Conservation (phyloP, 2,797 vertebrate genomes). For the Hemibagrus guttatus region DNA sequence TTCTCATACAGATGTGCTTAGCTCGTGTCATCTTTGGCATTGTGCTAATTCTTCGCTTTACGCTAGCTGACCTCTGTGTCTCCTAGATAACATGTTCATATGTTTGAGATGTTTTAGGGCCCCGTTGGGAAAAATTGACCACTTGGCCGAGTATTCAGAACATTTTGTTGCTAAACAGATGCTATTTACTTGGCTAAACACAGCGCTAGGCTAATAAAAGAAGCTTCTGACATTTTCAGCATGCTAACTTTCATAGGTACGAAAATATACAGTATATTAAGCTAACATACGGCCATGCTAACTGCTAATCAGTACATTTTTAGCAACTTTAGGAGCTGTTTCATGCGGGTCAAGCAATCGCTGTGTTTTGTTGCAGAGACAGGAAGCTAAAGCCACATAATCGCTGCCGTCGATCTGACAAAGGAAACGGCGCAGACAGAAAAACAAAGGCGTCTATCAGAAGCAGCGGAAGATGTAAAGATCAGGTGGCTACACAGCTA, state of each 20-base stretch:
- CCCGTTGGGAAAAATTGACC: slow-evolving; percentile 30
- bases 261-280: not conserved
- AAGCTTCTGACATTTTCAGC: not conserved
- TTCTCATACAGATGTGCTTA: slow-evolving; percentile 10
- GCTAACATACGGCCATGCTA: not conserved
- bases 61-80: slow-evolving; percentile 32
- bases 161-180: not conserved
- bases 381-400: slow-evolving; percentile 42
- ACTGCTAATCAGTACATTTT: not conserved
- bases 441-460: slow-evolving; percentile 39
- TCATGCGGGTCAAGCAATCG: not conserved
- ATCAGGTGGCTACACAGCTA: not conserved
- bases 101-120: slow-evolving; percentile 25
- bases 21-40: not conserved
- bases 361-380: slow-evolving; percentile 17
- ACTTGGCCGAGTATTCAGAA: slow-evolving; percentile 6
- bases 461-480: not conserved
- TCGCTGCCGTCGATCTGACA: slow-evolving; percentile 40
- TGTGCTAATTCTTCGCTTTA: slow-evolving; percentile 34
- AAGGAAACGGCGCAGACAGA: slow-evolving; percentile 12
- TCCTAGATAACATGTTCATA: slow-evolving; percentile 27
- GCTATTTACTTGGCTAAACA: slow-evolving; percentile 12
- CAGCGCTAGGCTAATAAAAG: not conserved
- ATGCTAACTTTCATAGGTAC: not conserved
- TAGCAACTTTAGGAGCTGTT: not conserved